These are phyloP conservation scores for Chaetops frenatus DNA, from an alignment of 2,113 vertebrate genomes.

Conservation along the genomic window DNA sequence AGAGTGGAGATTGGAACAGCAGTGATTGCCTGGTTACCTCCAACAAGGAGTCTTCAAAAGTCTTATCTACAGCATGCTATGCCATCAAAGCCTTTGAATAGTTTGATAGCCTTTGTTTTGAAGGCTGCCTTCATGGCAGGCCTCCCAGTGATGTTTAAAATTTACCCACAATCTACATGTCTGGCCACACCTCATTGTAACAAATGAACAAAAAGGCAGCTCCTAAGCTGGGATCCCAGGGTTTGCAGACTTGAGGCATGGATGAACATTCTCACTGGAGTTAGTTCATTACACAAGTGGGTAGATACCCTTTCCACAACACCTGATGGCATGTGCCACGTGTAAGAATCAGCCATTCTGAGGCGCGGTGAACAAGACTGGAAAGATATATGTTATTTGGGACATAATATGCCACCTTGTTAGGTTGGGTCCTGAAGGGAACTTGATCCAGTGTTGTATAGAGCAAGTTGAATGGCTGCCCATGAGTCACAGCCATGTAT, in stretches of 20 bases:
- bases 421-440: neutral
- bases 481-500: neutral
- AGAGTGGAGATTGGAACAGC: neutral
- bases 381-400: neutral
- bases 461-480: neutral
- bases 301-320: neutral
- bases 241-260: neutral
- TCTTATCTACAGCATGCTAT: neutral
- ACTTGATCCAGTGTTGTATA: neutral
- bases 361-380: neutral
- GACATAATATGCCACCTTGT: neutral
- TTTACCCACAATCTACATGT: neutral
- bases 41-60: neutral
- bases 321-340: neutral
- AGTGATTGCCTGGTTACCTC: neutral
- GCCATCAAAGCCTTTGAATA: neutral
- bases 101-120: neutral
- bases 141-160: neutral
- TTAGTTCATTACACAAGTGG: neutral
- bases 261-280: neutral
- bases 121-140: neutral
- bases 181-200: neutral
- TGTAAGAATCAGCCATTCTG: rapidly evolving
- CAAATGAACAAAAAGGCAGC: neutral
- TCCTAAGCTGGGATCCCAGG: neutral